Conservation (phyloP, 2,797 vertebrate genomes). For the Clarias laeviceps region DNA sequence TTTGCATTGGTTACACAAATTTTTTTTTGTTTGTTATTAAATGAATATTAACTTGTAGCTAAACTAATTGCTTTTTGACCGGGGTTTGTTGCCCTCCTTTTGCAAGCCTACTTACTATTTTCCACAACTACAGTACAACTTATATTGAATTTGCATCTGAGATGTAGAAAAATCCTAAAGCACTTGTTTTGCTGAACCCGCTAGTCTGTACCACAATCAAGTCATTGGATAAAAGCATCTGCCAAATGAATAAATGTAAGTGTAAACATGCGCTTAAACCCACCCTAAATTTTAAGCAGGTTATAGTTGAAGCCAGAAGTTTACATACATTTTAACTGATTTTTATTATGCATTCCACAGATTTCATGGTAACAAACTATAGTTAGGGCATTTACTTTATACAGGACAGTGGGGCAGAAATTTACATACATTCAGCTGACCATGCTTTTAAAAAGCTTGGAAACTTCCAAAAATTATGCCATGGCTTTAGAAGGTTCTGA, state of each 20-base stretch:
- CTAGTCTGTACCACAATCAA: not conserved
- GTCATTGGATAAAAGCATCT: not conserved
- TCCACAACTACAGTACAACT: slow-evolving; percentile 2
- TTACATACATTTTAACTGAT: no score
- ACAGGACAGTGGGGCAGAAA: no score
- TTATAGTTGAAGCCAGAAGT: not conserved
- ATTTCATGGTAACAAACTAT: no score
- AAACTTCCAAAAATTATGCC: no score
- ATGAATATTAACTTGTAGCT: not conserved
- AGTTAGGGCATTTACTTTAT: no score
- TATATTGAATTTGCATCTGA: not conserved
- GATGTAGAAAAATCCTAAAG: not conserved
- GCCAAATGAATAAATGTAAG: not conserved
- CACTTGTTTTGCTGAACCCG: not conserved
- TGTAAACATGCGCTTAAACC: not conserved
- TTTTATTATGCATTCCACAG: no score
- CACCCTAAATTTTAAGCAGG: not conserved
- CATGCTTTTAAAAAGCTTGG: no score
- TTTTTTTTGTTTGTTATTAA: no score
- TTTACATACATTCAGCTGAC: no score
- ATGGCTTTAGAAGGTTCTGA: no score
- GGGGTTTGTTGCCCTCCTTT: not conserved
- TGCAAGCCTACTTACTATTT: not conserved
- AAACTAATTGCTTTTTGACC: not conserved
- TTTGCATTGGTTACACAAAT: no score